Base-by-base conservation (phyloP, 2,797 vertebrate genomes). In the Sebastiscus albofasciatus region DNA sequence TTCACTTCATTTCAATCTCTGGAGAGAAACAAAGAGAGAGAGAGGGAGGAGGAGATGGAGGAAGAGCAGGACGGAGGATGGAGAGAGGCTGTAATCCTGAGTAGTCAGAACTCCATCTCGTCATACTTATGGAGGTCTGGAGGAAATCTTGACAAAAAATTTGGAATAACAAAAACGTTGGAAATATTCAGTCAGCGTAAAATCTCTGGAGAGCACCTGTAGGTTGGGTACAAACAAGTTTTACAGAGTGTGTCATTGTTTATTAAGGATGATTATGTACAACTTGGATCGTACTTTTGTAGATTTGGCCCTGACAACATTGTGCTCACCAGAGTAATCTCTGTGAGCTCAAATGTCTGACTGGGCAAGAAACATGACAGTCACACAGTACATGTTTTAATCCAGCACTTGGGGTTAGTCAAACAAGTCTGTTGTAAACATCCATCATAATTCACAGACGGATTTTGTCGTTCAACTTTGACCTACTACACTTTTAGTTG, bases 1-100 rank as follows among this genome's bases (percentile, higher is more conserved):
- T 89, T 72, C 81, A 77, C 72, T 73, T 85, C 26, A 82, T 71
- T 61, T 81, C 67, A 77, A 59, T 61, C 81, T 73, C 78, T 74
- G 27, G 81, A 83, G 88, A 26, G 82, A 81, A 62, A 87, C 49
- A 73, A 60, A 83, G 81, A 72, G 13, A 16, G 77, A 54, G 65
- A 22, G 13, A 39, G 67, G 22, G 46, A 42, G 26, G 65, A 42
- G 72, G 61, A 69, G 62, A 79, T 16, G 56, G 66, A 70, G 68
- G 55, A 67, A 33, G 52, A 73, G 78, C 42, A 66, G 31, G 55
- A 70, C 2, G 67, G 61, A 68, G 31, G 72, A 82, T 33, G 49
- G 75, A 80, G 65, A 34, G 20, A 83, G 52, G 78, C 72, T 46
- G 58, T 49, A 68, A 80, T 65, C 64, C 61, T n/a, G 27, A 27